Evolutionary conservation across 2,797 vertebrate species (phyloP).

Genomic region (Limnodromus scolopaceus): DNA sequence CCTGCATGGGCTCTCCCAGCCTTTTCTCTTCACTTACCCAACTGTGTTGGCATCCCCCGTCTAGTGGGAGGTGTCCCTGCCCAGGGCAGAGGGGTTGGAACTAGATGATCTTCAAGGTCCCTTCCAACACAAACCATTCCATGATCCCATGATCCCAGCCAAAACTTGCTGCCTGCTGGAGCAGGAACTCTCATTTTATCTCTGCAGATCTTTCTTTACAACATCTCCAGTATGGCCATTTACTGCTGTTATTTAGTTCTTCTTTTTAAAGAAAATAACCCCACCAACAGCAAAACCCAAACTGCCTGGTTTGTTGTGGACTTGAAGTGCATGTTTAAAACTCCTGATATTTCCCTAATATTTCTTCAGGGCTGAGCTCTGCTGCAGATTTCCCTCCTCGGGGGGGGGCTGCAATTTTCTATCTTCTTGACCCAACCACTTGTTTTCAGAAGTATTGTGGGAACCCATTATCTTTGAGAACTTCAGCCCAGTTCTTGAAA

Average conservation of each 20-base stretch:
- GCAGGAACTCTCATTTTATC: neutral
- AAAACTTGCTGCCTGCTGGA: neutral
- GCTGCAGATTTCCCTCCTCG: neutral
- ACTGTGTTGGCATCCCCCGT: neutral
- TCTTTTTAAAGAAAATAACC: neutral
- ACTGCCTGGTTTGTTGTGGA: neutral
- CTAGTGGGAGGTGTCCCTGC: neutral
- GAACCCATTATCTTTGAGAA: neutral
- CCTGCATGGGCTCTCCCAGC: rapidly evolving
- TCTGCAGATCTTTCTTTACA: neutral
- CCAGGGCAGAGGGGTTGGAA: neutral
- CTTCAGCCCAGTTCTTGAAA: neutral
- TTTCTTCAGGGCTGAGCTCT: neutral
- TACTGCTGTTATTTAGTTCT: neutral
- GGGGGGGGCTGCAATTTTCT: neutral
- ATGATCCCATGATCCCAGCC: neutral
- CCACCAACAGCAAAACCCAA: neutral
- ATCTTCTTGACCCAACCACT: neutral
- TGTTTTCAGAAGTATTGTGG: neutral
- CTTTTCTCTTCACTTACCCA: neutral
- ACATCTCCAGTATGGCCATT: neutral
- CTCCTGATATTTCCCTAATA: neutral
- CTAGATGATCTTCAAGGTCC: neutral
- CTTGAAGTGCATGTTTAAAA: neutral
- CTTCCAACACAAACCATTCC: neutral